Evolutionary conservation across 2,888 invertebrate genomes (phyloP).

Genomic region (Tetranychus piercei): DNA sequence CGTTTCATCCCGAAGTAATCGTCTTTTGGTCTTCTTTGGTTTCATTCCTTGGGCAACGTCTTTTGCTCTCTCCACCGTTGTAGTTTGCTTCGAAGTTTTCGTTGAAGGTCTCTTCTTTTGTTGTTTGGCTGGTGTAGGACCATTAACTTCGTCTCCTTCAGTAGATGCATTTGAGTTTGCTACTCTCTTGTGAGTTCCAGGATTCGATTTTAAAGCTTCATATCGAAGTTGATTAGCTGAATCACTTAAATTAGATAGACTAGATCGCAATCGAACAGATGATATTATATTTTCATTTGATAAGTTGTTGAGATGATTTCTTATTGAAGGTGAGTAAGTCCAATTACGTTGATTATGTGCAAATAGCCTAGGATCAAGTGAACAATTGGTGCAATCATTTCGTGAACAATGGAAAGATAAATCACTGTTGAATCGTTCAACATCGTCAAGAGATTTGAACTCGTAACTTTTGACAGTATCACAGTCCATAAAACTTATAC

Average conservation of each 20-base stretch:
- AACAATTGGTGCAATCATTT: slow-evolving; percentile 15
- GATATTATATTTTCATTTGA: neutral
- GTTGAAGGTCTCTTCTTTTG: neutral
- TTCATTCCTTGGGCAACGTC: neutral
- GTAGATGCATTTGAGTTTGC: neutral
- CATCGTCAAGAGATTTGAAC: slow-evolving; percentile 13
- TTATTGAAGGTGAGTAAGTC: slow-evolving; percentile 21
- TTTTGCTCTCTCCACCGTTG: neutral
- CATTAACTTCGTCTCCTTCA: neutral
- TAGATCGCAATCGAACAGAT: neutral
- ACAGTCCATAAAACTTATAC: slow-evolving; percentile 2
- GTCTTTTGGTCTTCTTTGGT: slow-evolving; percentile 17
- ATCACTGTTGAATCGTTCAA: slow-evolving; percentile 12
- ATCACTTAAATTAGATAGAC: neutral
- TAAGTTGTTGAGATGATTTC: neutral
- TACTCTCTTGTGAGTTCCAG: neutral
- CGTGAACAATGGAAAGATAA: slow-evolving; percentile 15
- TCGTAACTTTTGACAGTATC: slow-evolving; percentile 10
- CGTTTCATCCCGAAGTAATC: slow-evolving; percentile 38
- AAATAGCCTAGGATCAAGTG: slow-evolving; percentile 48
- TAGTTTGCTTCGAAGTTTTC: neutral
- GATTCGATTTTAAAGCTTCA: neutral
- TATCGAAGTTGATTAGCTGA: neutral
- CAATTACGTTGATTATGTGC: slow-evolving; percentile 33
- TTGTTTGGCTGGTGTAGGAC: neutral